These are phyloP conservation scores for Drosophila subsilvestris DNA, from an alignment of 2,888 invertebrate genomes.

Conservation along the genomic window DNA sequence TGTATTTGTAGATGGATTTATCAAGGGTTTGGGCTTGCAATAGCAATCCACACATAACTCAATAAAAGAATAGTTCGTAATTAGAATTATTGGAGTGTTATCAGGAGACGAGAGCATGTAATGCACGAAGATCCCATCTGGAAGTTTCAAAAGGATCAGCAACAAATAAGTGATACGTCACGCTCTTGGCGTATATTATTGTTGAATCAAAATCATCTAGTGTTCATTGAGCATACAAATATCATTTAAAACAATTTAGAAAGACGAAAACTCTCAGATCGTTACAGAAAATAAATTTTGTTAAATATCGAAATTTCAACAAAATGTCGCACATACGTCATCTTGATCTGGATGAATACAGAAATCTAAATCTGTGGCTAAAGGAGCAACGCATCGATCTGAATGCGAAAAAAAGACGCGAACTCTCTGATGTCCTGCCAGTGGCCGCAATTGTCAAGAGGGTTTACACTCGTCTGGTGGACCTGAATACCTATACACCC, in stretches of 20 bases:
- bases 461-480: conserved; percentile 89
- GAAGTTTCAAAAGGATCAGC: conserved; percentile 85
- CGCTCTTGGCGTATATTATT: conserved; percentile 99
- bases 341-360: conserved; percentile 49
- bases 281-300: background rate
- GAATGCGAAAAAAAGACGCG: conserved; percentile 85
- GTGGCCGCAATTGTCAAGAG: conserved; percentile 89
- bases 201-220: conserved; percentile 90
- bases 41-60: background rate
- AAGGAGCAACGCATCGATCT: conserved; percentile 83
- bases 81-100: background rate
- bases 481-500: conserved; percentile 91
- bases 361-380: conserved; percentile 78
- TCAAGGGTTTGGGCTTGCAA: background rate
- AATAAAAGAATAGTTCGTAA: background rate
- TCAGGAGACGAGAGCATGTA: too few species aligned
- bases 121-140: background rate
- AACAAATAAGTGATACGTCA: conserved; percentile 97
- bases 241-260: conserved; percentile 11
- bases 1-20: background rate
- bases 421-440: conserved; percentile 89
- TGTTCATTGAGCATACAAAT: background rate
- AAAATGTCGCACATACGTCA: conserved; percentile 55
- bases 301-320: background rate
- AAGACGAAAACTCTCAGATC: conserved; percentile 12